A percentile compares a stretch with the other conserved stretches of the same genome.
phyloP scores from a whole-genome alignment of 2,797 vertebrate species.

The Xenopus petersii region DNA sequence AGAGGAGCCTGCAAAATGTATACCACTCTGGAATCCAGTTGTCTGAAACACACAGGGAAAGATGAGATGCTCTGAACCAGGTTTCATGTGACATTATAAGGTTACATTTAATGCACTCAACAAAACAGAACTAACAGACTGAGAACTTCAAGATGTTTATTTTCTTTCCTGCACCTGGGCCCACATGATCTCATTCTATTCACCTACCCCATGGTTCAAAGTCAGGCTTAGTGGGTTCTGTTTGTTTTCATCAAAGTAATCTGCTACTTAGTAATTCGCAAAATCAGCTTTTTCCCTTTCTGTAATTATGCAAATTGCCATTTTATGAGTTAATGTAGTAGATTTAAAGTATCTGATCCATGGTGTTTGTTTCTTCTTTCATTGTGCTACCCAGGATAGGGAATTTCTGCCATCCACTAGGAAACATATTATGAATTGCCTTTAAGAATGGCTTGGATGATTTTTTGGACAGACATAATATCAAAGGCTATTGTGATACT shows the following conservation, averaged over 20 bases:
- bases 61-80: slow-evolving; percentile 7
- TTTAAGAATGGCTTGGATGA: too few relatives aligned
- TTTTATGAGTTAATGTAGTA: slow-evolving; percentile 53
- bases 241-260: slow-evolving; percentile 59
- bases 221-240: slow-evolving; percentile 48
- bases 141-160: slow-evolving; percentile 46
- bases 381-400: not conserved
- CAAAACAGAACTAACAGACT: slow-evolving; percentile 14
- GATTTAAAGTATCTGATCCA: slow-evolving; percentile 11
- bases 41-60: not conserved
- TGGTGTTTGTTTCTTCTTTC: slow-evolving; percentile 9
- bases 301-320: slow-evolving; percentile 52
- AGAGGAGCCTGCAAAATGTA: slow-evolving; percentile 3
- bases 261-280: slow-evolving; percentile 28
- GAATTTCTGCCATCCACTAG: not conserved
- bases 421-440: not conserved
- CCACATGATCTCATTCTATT: slow-evolving; percentile 50
- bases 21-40: slow-evolving; percentile 1
- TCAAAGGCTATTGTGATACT: too few relatives aligned
- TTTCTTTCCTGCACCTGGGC: slow-evolving; percentile 58
- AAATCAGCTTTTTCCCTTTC: slow-evolving; percentile 60
- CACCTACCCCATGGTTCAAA: slow-evolving; percentile 51
- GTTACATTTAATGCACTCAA: slow-evolving; percentile 20
- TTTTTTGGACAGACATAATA: too few relatives aligned
- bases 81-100: slow-evolving; percentile 34